Conservation (phyloP, 1,140 invertebrate genomes). For the Drosophila navojoa region DNA sequence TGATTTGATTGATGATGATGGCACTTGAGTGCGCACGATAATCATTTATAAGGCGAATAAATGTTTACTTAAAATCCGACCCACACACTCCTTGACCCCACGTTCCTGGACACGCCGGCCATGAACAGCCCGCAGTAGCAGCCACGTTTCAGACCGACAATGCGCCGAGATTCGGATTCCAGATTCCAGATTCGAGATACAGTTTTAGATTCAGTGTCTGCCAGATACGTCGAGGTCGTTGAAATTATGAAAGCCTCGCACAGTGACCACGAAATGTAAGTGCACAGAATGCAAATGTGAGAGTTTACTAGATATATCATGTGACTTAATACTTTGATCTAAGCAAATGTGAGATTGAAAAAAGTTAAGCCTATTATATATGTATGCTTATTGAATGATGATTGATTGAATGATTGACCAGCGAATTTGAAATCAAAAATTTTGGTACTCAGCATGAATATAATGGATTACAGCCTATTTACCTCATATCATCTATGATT, state of each 20-base stretch:
- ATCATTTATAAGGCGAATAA: conserved; percentile 71
- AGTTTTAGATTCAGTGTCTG: conserved; percentile 26
- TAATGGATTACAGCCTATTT: no score
- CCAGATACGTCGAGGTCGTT: conserved; percentile 53
- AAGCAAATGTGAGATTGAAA: no score
- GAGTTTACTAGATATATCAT: no score
- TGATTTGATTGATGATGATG: conserved; percentile 70
- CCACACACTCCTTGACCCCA: background rate
- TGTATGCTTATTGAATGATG: no score
- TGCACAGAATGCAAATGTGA: no score
- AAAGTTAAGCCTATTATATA: no score
- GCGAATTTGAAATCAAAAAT: no score
- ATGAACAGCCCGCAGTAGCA: background rate
- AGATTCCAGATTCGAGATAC: conserved; percentile 32
- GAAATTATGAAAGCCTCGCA: conserved; percentile 25
- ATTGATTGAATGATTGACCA: no score
- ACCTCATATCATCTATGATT: no score
- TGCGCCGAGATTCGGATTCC: conserved; percentile 28
- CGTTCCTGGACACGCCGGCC: conserved; percentile 10
- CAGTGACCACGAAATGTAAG: background rate
- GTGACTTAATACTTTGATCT: no score
- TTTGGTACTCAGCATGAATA: no score
- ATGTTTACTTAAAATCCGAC: conserved; percentile 34
- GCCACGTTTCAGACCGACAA: conserved; percentile 6
- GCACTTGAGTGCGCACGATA: conserved; percentile 69